Evolutionary conservation across 2,797 vertebrate genomes (phyloP).

Genomic region (Corythornis leucogaster): DNA sequence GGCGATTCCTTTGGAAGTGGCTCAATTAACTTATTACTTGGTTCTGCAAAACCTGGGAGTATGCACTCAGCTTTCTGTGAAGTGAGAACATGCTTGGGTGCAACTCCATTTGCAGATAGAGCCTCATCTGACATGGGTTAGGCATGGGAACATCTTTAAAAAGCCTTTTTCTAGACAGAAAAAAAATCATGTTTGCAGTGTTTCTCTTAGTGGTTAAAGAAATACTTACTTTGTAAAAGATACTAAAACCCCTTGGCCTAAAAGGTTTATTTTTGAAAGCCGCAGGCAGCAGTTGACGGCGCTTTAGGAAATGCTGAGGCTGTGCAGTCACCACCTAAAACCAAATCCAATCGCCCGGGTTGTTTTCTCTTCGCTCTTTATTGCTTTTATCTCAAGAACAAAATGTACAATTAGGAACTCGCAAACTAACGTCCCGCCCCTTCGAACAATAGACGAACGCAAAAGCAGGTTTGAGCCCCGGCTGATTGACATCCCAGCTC

Average conservation of each 20-base stretch:
- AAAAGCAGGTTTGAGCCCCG: not conserved
- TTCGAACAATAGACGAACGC: conserved; percentile 11
- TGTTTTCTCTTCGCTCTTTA: conserved; percentile 10
- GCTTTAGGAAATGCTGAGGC: conserved; percentile 20
- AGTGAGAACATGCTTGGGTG: accelerated
- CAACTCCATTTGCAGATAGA: not conserved
- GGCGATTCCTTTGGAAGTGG: not conserved
- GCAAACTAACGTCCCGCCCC: not conserved
- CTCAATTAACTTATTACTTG: not conserved
- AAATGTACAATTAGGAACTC: conserved; percentile 8
- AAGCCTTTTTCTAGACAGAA: not conserved
- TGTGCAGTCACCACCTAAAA: not conserved
- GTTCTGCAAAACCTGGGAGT: not conserved
- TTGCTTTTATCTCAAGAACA: conserved; percentile 47
- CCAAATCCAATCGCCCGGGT: not conserved
- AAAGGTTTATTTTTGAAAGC: not conserved
- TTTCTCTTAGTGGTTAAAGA: not conserved
- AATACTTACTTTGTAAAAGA: not conserved
- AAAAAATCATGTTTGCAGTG: too few relatives aligned
- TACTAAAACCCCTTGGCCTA: not conserved
- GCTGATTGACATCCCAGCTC: not conserved
- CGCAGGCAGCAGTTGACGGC: not conserved
- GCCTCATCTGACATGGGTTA: not conserved
- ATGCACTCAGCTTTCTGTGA: not conserved
- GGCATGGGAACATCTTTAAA: not conserved